Evolutionary conservation across 2,888 invertebrate species (phyloP), one percentile per base, ranked within the genome.

Genomic region (Zeuzera pyrina): DNA sequence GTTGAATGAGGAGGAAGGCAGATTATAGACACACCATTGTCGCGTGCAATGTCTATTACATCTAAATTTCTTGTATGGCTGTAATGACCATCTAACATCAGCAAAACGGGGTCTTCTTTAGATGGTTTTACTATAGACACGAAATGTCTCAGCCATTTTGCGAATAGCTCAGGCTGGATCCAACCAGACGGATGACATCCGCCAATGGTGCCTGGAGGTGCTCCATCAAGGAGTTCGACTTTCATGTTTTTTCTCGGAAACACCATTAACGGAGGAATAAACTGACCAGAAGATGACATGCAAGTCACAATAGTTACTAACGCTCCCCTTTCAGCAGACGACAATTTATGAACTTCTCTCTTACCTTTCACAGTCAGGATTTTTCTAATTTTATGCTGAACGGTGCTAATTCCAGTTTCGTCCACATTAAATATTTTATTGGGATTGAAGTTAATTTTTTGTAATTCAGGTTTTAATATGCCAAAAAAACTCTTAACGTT

Each of bases 81-180:
- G 33, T 30, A 35, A 35, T 47, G 49, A 13, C 48, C 50, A 38
- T 53, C 50, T 15, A 47, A 33, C 19, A 47, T 12, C 11, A 48
- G 34, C 23, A 49, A 24, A 22, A 49, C 37, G 32, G 43, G 44
- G 14, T 42, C 35, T 35, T 43, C 45, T 30, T 38, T 33, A 22
- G 43, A 37, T 15, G 45, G 41, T 30, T 41, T 43, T 30, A 39
- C 38, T 12, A 15, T 19, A 14, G 21, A 11, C n/a, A 35, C 15
- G 19, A 35, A 35, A 29, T 35, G 30, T 31, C 15, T 25, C 10
- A 35, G 15, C 38, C 38, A 38, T 25, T 35, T 16, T 6, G 29
- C 25, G 13, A 35, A 39, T 12, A 35, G 19, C n/a, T 39, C 33
- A 16, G 31, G 31, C 31, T 34, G 35, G 23, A 39, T 36, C 36